Evolutionary conservation across 2,113 vertebrate genomes (phyloP).

Genomic region (Aegithalos caudatus): DNA sequence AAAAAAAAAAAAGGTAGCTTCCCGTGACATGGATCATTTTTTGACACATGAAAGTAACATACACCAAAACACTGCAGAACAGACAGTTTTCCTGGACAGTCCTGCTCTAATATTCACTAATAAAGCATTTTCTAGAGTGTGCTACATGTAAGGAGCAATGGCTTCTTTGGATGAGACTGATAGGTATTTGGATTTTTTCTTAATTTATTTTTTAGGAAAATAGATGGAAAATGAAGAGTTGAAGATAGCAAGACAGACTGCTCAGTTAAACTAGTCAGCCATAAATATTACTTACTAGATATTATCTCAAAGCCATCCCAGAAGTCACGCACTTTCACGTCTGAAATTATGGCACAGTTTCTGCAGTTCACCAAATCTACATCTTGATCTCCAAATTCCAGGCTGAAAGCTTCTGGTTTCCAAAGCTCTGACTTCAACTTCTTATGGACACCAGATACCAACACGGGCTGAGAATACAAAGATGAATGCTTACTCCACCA

Average conservation of each 20-base stretch:
- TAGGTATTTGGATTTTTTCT: not conserved
- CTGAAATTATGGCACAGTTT: slow-evolving; percentile 96
- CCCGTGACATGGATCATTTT: not conserved
- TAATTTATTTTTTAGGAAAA: not conserved
- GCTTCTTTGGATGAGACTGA: not conserved
- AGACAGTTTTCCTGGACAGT: not conserved
- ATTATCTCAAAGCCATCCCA: slow-evolving; percentile 98
- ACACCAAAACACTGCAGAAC: not conserved
- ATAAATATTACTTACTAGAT: slow-evolving; percentile 79
- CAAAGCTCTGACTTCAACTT: slow-evolving; percentile 88
- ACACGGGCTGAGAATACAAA: slow-evolving; percentile 86
- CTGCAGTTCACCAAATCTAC: slow-evolving; percentile 98
- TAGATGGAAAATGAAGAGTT: not conserved
- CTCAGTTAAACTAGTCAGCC: slow-evolving; percentile 46
- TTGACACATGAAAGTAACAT: not conserved
- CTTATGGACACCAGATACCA: slow-evolving; percentile 96
- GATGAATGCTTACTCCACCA: slow-evolving; percentile 56
- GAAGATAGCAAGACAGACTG: slow-evolving; percentile 6
- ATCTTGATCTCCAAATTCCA: slow-evolving; percentile 97
- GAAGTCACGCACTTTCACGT: slow-evolving; percentile 98
- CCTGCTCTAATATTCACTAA: not conserved
- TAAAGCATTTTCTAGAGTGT: not conserved
- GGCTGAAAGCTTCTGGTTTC: slow-evolving; percentile 94
- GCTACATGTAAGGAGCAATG: not conserved
- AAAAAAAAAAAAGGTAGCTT: not conserved